phyloP scores from a whole-genome alignment of 2,113 vertebrate genomes.

The Lanius ludovicianus region DNA sequence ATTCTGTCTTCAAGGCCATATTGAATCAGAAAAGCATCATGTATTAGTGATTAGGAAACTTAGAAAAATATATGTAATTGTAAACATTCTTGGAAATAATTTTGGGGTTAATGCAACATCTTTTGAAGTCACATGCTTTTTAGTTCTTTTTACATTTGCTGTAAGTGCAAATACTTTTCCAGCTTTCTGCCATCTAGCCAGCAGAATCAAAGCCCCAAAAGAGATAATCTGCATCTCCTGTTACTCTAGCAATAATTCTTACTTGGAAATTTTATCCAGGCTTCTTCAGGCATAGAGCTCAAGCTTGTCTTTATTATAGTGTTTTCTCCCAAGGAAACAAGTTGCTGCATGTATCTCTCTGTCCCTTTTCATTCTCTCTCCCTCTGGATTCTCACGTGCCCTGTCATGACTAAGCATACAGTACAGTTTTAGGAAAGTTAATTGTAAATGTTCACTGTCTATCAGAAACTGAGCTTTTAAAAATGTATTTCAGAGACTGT shows the following conservation, averaged over 20 bases:
- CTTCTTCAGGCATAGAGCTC: background rate
- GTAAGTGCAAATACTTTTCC: background rate
- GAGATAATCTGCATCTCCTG: background rate
- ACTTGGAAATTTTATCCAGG: background rate
- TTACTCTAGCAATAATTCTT: background rate
- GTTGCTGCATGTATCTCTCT: background rate
- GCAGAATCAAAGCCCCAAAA: background rate
- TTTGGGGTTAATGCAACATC: background rate
- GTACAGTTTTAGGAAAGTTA: background rate
- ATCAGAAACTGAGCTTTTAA: background rate
- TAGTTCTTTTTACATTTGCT: background rate
- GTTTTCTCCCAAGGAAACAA: background rate
- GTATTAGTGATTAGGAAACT: background rate
- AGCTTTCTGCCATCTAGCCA: background rate
- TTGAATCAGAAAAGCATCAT: background rate
- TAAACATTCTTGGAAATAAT: background rate
- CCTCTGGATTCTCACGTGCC: background rate
- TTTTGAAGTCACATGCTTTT: background rate
- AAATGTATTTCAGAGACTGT: background rate
- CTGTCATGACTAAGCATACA: background rate
- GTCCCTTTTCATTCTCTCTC: background rate
- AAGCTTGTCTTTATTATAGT: background rate
- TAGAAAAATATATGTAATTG: background rate
- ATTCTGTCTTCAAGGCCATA: background rate
- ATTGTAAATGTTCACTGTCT: background rate